These are phyloP conservation scores for Acrobasis consociella DNA, from an alignment of 2,888 invertebrate genomes.

Conservation along the genomic window DNA sequence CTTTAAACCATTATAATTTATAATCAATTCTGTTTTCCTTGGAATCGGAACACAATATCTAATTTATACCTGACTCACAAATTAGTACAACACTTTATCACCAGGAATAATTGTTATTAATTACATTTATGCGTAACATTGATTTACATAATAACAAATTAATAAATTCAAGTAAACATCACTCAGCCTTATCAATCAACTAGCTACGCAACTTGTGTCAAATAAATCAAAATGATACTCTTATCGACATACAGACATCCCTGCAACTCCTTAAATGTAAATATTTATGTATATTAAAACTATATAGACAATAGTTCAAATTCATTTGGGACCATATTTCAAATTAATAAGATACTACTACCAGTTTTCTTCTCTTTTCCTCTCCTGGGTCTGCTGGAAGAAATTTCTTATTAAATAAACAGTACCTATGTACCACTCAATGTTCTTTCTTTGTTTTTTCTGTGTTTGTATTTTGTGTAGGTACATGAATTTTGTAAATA, in stretches of 20 bases:
- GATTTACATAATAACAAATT: conserved; percentile 12
- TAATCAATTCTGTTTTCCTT: neutral
- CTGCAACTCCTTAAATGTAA: no score
- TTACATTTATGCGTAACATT: conserved; percentile 1
- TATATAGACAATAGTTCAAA: neutral
- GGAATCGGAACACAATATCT: neutral
- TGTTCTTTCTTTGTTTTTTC: no score
- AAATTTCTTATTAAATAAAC: no score
- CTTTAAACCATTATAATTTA: no score
- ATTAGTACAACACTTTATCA: neutral
- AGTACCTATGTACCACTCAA: no score
- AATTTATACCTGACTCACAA: neutral
- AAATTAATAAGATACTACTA: neutral
- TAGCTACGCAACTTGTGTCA: neutral
- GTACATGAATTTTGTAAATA: no score
- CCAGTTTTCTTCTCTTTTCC: no score
- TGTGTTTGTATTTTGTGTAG: no score
- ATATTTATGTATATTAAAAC: neutral
- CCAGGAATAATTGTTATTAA: neutral
- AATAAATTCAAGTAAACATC: conserved; percentile 12
- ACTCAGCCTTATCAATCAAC: conserved; percentile 3
- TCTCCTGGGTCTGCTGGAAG: no score
- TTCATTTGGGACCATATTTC: neutral
- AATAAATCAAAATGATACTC: conserved; percentile 20
- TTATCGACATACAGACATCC: conserved; percentile 1